These are phyloP conservation scores for Plagodis pulveraria DNA, from an alignment of 2,888 invertebrate genomes.

Conservation along the genomic window DNA sequence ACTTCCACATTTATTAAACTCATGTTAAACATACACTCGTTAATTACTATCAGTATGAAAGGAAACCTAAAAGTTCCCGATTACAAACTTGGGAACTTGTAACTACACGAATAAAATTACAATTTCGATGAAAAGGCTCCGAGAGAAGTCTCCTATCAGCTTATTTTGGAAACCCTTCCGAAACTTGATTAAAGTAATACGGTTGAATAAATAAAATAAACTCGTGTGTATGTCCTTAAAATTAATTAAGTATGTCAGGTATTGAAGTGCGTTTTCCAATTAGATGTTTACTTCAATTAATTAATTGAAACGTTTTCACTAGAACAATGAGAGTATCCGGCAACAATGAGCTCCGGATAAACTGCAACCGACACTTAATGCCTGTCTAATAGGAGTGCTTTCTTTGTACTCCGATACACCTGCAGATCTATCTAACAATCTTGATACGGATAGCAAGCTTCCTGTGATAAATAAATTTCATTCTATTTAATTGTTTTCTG, in stretches of 20 bases:
- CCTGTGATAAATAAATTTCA: too few relatives aligned
- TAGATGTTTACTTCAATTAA: constrained; percentile 17
- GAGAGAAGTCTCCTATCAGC: constrained; percentile 59
- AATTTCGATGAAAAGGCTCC: constrained; percentile 57
- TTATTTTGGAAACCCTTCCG: constrained; percentile 49
- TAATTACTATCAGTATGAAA: constrained; percentile 79
- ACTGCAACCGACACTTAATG: constrained; percentile 2
- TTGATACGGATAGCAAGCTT: neutral
- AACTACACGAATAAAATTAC: constrained; percentile 64
- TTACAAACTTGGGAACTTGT: constrained; percentile 65
- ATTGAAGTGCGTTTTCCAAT: constrained; percentile 21
- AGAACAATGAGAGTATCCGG: constrained; percentile 1
- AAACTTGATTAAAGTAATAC: constrained; percentile 66
- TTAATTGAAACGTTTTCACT: constrained; percentile 14
- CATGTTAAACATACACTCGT: constrained; percentile 66
- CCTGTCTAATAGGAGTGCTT: neutral
- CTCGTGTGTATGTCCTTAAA: constrained; percentile 50
- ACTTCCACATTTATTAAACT: constrained; percentile 73
- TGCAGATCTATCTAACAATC: neutral
- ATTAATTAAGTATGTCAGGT: constrained; percentile 28
- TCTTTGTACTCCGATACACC: neutral
- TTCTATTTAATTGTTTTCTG: too few relatives aligned
- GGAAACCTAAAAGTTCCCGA: constrained; percentile 77
- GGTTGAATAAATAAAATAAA: constrained; percentile 64
- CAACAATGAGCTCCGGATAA: constrained; percentile 1